phyloP scores from a whole-genome alignment of 2,888 invertebrate species.

The Scaptomyza reducta region DNA sequence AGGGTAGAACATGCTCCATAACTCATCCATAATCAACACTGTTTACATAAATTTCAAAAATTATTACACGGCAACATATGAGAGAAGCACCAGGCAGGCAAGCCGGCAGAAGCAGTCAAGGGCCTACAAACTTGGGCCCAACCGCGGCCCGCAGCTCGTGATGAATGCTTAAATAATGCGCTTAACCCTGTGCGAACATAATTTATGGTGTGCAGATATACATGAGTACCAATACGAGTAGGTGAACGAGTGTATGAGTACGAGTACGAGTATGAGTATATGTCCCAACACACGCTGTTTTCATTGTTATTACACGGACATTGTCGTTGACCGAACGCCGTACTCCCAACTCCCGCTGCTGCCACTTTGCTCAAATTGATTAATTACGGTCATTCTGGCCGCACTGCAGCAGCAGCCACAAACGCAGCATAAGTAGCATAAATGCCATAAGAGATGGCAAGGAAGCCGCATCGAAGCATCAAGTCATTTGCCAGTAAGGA shows the following conservation, averaged over 20 bases:
- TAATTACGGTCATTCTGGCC: conserved; percentile 75
- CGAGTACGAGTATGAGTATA: conserved; percentile 27
- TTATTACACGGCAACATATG: conserved; percentile 69
- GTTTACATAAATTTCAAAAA: conserved; percentile 79
- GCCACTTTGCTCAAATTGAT: conserved; percentile 78
- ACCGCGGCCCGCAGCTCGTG: conserved; percentile 57
- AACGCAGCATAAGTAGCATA: conserved; percentile 72
- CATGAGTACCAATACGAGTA: conserved; percentile 56
- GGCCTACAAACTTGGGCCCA: conserved; percentile 12
- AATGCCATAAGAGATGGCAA: conserved; percentile 67
- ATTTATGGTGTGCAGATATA: conserved; percentile 81
- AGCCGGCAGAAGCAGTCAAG: conserved; percentile 17
- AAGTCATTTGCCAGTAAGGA: conserved; percentile 74
- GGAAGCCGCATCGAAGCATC: conserved; percentile 54
- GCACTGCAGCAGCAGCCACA: conserved; percentile 33
- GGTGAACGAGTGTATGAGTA: conserved; percentile 18
- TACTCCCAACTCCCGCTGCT: conserved; percentile 45
- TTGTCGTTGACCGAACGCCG: conserved; percentile 67
- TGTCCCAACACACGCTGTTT: conserved; percentile 67
- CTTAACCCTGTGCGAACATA: conserved; percentile 82
- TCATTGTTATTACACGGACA: conserved; percentile 77
- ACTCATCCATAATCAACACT: conserved; percentile 80
- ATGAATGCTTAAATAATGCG: conserved; percentile 81
- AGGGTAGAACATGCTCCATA: conserved; percentile 74
- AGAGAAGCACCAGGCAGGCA: conserved; percentile 24